Conservation (phyloP, 2,797 vertebrate species). For the Telmatherina bonti region DNA sequence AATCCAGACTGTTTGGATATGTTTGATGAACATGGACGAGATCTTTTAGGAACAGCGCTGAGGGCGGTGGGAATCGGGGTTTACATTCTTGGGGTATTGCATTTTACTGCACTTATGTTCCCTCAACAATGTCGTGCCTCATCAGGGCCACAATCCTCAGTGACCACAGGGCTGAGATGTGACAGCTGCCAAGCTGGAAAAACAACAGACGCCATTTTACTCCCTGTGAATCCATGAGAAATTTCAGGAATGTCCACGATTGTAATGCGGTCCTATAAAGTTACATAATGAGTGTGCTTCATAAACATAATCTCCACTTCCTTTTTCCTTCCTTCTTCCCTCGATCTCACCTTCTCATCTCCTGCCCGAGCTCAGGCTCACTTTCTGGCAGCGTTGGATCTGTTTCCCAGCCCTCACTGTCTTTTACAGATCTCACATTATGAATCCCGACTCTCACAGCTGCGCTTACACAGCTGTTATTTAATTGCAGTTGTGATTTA, state of each 20-base stretch:
- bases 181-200: conserved; percentile 79
- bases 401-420: conserved; percentile 5
- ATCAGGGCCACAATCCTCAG: conserved; percentile 58
- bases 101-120: conserved; percentile 69
- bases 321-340: conserved; percentile 57
- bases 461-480: conserved; percentile 63
- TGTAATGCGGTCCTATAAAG: conserved; percentile 68
- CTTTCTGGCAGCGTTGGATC: conserved; percentile 13
- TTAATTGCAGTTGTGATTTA: conserved; percentile 52
- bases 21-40: conserved; percentile 34
- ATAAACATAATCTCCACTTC: conserved; percentile 72
- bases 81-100: conserved; percentile 69
- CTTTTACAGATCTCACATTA: conserved; percentile 39
- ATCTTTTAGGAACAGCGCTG: conserved; percentile 52
- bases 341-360: conserved; percentile 51
- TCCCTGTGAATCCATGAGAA: conserved; percentile 55
- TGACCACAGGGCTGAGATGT: conserved; percentile 36
- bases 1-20: not conserved
- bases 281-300: conserved; percentile 77
- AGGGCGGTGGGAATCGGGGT: conserved; percentile 16
- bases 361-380: conserved; percentile 6
- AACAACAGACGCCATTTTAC: conserved; percentile 64
- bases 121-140: conserved; percentile 73
- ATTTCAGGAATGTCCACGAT: conserved; percentile 75
- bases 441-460: conserved; percentile 37